Evolutionary conservation across 2,888 invertebrate species (phyloP), one percentile per base, ranked within the genome.

Genomic region (Meganola albula): DNA sequence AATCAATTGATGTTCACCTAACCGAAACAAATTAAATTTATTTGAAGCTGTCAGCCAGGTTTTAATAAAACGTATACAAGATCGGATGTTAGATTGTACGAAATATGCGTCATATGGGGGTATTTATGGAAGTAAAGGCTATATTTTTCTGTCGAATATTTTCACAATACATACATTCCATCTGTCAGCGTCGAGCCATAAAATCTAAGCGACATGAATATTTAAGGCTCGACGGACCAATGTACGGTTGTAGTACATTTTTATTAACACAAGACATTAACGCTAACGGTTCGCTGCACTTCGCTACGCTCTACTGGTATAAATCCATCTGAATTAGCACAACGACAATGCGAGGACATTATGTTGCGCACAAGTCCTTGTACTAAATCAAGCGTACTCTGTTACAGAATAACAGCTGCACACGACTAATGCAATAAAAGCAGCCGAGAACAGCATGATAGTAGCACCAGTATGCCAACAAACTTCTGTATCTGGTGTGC

Each of bases 151-250:
- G 60, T 66, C 62, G 58, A 69, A 68, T 68, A 59, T 62, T 58
- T 63, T 56, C 56, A 62, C 59, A 63, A 68, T 59, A 65, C n/a
- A n/a, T n/a, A n/a, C 66, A 63, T 58, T 56, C 68, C 63, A 74
- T 80, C 73, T 71, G 69, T 76, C 70, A 71, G 60, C 55, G 67
- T 53, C 59, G 66, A 53, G 51, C 71, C 74, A 73, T 79, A 78
- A 72, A 73, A 78, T 77, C 74, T 73, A 70, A 72, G 63, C 66
- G 61, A 59, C 62, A 70, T 68, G 69, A 69, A 70, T 72, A 66
- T 70, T 70, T 66, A 58, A 60, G 57, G 58, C 59, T 63, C 54
- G 53, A 58, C 61, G 63, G 53, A 60, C 58, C 46, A 27, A 42
- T 42, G 54, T 52, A 54, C 58, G 56, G 55, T 51, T 48, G 54